Evolutionary conservation across 2,888 invertebrate species (phyloP).

Genomic region (Pristionchus maxplancki): DNA sequence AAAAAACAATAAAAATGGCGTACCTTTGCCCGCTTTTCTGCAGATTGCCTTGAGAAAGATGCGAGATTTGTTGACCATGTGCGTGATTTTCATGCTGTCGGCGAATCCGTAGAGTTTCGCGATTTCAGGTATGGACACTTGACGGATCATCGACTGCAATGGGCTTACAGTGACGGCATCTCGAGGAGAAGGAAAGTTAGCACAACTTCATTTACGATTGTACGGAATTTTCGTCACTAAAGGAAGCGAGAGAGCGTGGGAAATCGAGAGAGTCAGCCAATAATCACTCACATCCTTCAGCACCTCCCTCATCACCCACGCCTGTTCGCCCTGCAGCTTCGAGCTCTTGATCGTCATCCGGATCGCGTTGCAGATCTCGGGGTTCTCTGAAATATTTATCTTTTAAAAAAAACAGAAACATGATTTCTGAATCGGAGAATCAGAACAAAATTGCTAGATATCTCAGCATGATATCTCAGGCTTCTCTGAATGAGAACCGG

Average conservation of each 20-base stretch:
- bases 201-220: no score
- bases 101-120: background rate
- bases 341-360: background rate
- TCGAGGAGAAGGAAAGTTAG: no score
- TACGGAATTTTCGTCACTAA: no score
- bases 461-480: no score
- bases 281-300: slow-evolving; percentile 21
- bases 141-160: background rate
- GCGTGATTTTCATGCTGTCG: background rate
- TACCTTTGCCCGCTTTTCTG: background rate
- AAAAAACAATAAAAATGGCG: background rate
- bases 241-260: no score
- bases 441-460: no score
- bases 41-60: background rate
- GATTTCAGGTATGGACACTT: background rate
- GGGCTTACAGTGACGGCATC: no score
- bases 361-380: background rate
- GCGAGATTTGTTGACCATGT: background rate
- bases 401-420: no score
- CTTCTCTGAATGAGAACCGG: no score
- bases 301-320: background rate
- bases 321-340: background rate
- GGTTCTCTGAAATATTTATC: background rate
- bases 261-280: background rate
- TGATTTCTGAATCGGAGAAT: no score